Base-by-base conservation (phyloP, 2,888 invertebrate species). In the Hypselothyrea guttata region DNA sequence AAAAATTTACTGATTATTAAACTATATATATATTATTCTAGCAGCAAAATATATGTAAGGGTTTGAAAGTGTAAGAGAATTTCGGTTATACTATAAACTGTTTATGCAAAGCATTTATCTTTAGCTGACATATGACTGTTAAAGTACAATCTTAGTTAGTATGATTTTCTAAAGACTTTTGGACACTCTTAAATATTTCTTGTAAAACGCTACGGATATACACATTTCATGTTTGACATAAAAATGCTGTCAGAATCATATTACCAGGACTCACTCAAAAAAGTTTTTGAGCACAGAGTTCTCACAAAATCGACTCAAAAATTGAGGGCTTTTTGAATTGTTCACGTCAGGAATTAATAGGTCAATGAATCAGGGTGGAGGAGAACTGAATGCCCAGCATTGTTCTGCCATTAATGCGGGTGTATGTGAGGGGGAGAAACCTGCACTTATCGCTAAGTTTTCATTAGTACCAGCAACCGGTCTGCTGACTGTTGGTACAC, bases 311-410 rank as follows among this genome's bases (percentile, higher is more conserved):
- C 33, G 37, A 57, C 33, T 47, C 37, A 33, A 41, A 68, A 53
- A 58, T 48, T 54, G 28, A 38, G 31, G 33, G 22, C 56, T 57
- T 55, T 22, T 63, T 56, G 52, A 60, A 66, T 64, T 41, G 42
- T 45, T 45, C 13, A 66, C 59, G 69, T 77, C 59, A 54, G 42
- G 69, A 78, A 53, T 84, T 75, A 78, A 84, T 84, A 77, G 84
- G 78, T 84, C 65, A 78, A 55, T 65, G 61, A 61, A 61, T 60
- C 42, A 53, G 30, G 55, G 58, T 59, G 61, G 38, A 44, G 28
- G 40, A 41, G 30, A 31, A 35, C 38, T 27, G 55, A 68, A 40
- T 58, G 55, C 46, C 55, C 47, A 61, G 41, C 48, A 69, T 57
- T 64, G 51, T 79, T 58, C 48, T 48, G 66, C 48, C 61, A 64